Base-by-base conservation (phyloP, 2,113 vertebrate genomes). In the Plotosus lineatus region DNA sequence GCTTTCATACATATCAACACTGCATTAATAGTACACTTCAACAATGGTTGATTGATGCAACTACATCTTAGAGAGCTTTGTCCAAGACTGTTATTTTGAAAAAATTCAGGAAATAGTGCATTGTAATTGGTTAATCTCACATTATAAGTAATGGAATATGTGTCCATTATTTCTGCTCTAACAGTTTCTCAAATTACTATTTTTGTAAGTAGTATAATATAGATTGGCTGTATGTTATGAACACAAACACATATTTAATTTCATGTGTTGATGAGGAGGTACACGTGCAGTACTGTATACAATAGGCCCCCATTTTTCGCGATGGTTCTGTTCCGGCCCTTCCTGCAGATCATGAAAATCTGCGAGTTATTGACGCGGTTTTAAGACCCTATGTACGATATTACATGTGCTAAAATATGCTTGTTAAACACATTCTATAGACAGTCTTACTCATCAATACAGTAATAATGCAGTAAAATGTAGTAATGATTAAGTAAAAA, bases 1-100 rank as follows among this genome's bases (percentile, higher is more conserved):
- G 26, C 63, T 68, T 50, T 77, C 86, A 77, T 65, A 63, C 73
- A 56, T 26, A 31, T 85, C 81, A 77, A 84, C 55, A 51, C 36
- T 23, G 28, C 80, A 82, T 33, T 38, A 33, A 63, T 33, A 38
- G 60, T 19, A 8, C 6, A 63, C 6, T 63, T 63, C 14, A 38
- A 66, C 36, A 66, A 40, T 23, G 9, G 3, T 31, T 33, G 31
- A 63, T n/a, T n/a, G 60, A 31, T 63, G 19, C 31, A 63, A 31
- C 26, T 26, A 31, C 2, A 28, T 31, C 14, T 31, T 60, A 60
- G 9, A 56, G 53, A 10, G 23, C 26, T 9, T 56, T n/a, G n/a
- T 63, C n/a, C 10, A 11, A n/a, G 14, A 23, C 36, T 66, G 38
- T 38, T 3, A 40, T 38, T 21, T 65, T 23, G 61, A 65, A 33